Evolutionary conservation across 1,140 invertebrate species (phyloP), one percentile per base, ranked within the genome.

Genomic region (Orchestia grillus): DNA sequence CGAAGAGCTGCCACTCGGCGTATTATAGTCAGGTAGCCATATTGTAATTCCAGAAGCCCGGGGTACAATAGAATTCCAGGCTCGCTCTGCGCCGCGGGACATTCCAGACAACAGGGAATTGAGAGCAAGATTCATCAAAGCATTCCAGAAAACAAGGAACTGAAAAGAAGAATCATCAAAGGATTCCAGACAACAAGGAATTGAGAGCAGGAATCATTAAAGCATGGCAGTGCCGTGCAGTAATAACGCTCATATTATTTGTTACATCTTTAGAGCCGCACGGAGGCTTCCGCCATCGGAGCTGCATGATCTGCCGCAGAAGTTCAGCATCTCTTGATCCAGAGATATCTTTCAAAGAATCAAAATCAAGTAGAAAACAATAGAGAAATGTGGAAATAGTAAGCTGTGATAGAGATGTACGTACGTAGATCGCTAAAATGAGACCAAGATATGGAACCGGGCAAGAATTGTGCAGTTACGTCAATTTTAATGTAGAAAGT

Each of bases 31-130:
- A 44, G 88, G 41, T 42, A 90, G 88, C 88, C n/a, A 44, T 90
- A 90, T 90, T 90, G 88, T 90, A 90, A 90, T 90, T 90, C 88
- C 88, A 90, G 88, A 90, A 90, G 88, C 88, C 88, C 15, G 4
- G 11, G 16, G 88, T 28, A 90, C 88, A 90, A 90, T 42, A 42
- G 88, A 8, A 90, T 90, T 90, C 88, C 41, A 16, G 88, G n/a
- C 4, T 41, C 4, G 15, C 36, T 41, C 36, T 90, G 8, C 36
- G 87, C 36, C 88, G 15, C n/a, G 62, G 62, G 88, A 44, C 88
- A 90, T 90, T 90, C 88, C 88, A 90, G 41, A 44, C 88, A 90
- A 90, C 88, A 15, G 15, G 41, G 88, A 90, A 90, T 90, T 28
- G 88, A 90, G 88, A 44, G 88, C 88, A 42, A 41, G 41, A 90